Conservation (phyloP, 2,113 vertebrate genomes). For the Junco hyemalis region DNA sequence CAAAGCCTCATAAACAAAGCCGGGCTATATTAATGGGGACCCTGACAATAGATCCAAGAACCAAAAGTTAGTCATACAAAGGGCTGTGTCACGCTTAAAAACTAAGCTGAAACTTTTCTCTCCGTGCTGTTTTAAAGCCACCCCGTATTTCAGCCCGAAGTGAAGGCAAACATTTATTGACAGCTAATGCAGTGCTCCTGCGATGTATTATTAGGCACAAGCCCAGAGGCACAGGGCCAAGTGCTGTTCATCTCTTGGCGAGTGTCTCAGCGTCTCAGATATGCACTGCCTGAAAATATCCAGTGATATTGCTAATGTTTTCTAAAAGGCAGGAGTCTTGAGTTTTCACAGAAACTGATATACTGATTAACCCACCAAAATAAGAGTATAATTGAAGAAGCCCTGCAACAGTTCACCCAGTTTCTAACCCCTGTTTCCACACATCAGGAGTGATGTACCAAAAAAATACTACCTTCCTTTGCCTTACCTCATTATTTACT, state of each 20-base stretch:
- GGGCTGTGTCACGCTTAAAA: not conserved
- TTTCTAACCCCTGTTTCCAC: not conserved
- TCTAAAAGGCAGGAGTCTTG: not conserved
- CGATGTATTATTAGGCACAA: not conserved
- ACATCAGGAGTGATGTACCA: not conserved
- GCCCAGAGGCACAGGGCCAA: not conserved
- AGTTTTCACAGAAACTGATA: not conserved
- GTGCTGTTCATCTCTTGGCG: not conserved
- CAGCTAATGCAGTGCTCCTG: not conserved
- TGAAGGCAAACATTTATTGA: not conserved
- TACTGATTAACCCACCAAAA: not conserved
- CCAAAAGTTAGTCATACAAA: not conserved
- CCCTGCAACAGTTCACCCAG: not conserved
- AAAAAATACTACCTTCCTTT: not conserved
- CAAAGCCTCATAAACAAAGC: not conserved
- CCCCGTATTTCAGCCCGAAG: not conserved
- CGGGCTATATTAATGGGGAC: not conserved
- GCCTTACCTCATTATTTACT: not conserved
- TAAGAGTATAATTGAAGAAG: not conserved
- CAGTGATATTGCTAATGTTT: not conserved
- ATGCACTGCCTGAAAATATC: not conserved
- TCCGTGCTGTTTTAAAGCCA: not conserved
- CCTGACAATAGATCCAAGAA: not conserved
- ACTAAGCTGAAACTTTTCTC: not conserved
- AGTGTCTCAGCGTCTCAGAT: not conserved